Conservation (phyloP, 2,888 invertebrate genomes). For the Ochlodes sylvanus region DNA sequence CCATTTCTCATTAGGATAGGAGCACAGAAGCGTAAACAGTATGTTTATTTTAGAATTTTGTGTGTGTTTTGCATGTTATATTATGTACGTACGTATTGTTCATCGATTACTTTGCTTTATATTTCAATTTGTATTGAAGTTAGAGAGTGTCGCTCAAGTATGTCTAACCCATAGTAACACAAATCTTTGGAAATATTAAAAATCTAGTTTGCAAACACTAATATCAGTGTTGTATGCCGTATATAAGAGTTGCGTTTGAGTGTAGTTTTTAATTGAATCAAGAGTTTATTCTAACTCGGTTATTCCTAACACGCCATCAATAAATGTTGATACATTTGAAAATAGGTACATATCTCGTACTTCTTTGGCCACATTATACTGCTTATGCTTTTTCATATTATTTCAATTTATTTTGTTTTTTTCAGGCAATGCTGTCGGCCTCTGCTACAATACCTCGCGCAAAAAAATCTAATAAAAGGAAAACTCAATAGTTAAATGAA, state of each 20-base stretch:
- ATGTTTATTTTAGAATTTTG: slow-evolving; percentile 69
- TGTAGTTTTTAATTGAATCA: background rate
- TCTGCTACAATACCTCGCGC: slow-evolving; percentile 90
- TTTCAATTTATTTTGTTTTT: slow-evolving; percentile 76
- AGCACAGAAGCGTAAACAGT: slow-evolving; percentile 63
- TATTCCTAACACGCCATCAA: too few relatives aligned
- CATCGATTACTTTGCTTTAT: slow-evolving; percentile 5
- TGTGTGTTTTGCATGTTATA: slow-evolving; percentile 51
- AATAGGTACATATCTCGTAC: too few relatives aligned
- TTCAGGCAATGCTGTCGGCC: slow-evolving; percentile 88
- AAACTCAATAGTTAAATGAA: slow-evolving; percentile 75
- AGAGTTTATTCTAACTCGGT: background rate
- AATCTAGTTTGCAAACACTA: slow-evolving; percentile 1
- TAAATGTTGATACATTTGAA: too few relatives aligned
- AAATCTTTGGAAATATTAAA: background rate
- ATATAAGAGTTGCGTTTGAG: slow-evolving; percentile 2
- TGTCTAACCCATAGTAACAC: background rate
- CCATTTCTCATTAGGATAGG: slow-evolving; percentile 38
- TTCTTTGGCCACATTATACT: slow-evolving; percentile 18
- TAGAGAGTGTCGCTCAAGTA: background rate
- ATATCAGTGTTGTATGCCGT: slow-evolving; percentile 12
- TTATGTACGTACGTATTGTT: background rate
- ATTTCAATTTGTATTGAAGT: slow-evolving; percentile 10
- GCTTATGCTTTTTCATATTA: slow-evolving; percentile 69
- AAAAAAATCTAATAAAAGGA: slow-evolving; percentile 90